Evolutionary conservation across 2,888 invertebrate genomes (phyloP).

Genomic region (Marronus borbonicus): DNA sequence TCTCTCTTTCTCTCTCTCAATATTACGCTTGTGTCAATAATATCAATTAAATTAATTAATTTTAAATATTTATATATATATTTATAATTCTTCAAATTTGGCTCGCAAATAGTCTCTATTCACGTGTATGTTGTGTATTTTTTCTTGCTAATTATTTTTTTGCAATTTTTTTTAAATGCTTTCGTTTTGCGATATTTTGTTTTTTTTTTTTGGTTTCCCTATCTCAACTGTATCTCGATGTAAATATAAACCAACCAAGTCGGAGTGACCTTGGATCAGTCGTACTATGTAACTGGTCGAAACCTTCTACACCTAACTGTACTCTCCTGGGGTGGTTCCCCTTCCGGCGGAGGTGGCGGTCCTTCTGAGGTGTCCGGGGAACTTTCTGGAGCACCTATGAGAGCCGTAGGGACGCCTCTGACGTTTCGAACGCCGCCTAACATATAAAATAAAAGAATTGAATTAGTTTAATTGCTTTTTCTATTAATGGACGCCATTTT

Average conservation of each 20-base stretch:
- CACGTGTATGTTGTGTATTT: constrained; percentile 13
- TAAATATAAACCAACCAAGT: constrained; percentile 39
- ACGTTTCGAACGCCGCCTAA: constrained; percentile 65
- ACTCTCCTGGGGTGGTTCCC: constrained; percentile 67
- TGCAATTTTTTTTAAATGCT: constrained; percentile 5
- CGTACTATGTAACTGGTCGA: constrained; percentile 68
- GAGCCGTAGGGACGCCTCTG: constrained; percentile 68
- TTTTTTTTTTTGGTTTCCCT: constrained; percentile 8
- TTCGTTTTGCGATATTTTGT: background rate
- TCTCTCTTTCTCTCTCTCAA: too few species aligned
- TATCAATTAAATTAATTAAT: constrained; percentile 24
- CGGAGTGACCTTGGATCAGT: constrained; percentile 35
- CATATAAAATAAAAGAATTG: too few species aligned
- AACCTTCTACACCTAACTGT: constrained; percentile 68
- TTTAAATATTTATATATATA: constrained; percentile 30
- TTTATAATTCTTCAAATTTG: constrained; percentile 39
- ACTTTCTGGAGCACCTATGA: constrained; percentile 66
- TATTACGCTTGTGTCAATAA: constrained; percentile 7
- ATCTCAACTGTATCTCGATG: constrained; percentile 42
- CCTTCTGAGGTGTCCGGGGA: constrained; percentile 67
- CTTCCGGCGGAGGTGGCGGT: constrained; percentile 66
- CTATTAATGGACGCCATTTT: too few species aligned
- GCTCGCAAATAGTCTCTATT: constrained; percentile 28
- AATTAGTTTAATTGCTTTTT: too few species aligned
- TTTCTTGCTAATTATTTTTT: background rate